A percentile compares a stretch with the other conserved stretches of the same genome.
Conservation (phyloP, 1,140 invertebrate species). For the Bombus turneri region DNA sequence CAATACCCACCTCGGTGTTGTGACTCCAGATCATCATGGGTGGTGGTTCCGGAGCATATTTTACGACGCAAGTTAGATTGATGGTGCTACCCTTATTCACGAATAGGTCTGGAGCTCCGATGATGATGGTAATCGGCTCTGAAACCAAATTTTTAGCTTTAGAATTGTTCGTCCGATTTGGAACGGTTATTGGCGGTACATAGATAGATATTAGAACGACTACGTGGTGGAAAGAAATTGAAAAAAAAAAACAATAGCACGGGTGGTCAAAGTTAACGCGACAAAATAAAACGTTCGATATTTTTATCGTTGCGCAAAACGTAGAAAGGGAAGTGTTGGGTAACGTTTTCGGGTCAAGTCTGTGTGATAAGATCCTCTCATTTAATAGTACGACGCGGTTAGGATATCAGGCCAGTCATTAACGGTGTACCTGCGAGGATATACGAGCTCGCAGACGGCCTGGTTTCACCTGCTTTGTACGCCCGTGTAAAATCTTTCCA, state of each 20-base stretch:
- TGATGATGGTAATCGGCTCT: conserved; percentile 87
- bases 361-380: conserved; percentile 57
- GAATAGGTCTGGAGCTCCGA: conserved; percentile 86
- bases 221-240: background rate
- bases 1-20: conserved; percentile 84
- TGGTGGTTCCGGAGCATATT: conserved; percentile 86
- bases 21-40: conserved; percentile 86
- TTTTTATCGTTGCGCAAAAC: conserved; percentile 42
- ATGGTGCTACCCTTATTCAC: conserved; percentile 88
- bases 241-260: background rate
- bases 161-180: background rate
- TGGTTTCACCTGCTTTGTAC: conserved; percentile 31
- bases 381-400: conserved; percentile 44
- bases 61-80: conserved; percentile 87
- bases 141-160: conserved; percentile 59
- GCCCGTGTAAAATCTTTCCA: conserved; percentile 27
- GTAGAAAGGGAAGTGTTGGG: background rate
- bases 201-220: background rate
- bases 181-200: background rate
- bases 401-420: conserved; percentile 52
- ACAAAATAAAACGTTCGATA: background rate
- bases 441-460: conserved; percentile 32
- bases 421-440: conserved; percentile 52
- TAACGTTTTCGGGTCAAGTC: conserved; percentile 58
- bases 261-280: background rate